A percentile compares a stretch with the other conserved stretches of the same genome.
phyloP scores from a whole-genome alignment of 2,888 invertebrate genomes.

The Thymelicus lineola region DNA sequence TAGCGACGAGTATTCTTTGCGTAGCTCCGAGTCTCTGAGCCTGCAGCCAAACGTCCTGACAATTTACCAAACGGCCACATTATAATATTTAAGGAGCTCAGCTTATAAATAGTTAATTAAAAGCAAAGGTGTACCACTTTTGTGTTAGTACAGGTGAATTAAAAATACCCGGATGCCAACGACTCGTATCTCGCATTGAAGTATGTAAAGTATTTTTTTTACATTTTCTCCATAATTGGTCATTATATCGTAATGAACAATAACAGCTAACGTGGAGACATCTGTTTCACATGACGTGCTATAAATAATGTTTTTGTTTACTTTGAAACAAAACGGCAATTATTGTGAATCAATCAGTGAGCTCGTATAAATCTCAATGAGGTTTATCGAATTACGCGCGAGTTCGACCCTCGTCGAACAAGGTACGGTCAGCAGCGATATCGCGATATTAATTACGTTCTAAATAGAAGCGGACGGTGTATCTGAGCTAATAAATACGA shows the following conservation, averaged over 20 bases:
- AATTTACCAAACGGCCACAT: slow-evolving; percentile 33
- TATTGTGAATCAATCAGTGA: slow-evolving; percentile 24
- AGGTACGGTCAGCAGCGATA: slow-evolving; percentile 14
- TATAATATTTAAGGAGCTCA: slow-evolving; percentile 26
- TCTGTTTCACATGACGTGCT: slow-evolving; percentile 24
- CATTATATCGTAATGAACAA: slow-evolving; percentile 38
- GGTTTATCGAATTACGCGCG: slow-evolving; percentile 28
- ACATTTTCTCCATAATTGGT: slow-evolving; percentile 35
- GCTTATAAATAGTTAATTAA: slow-evolving; percentile 37
- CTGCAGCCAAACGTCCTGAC: slow-evolving; percentile 15
- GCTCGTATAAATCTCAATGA: slow-evolving; percentile 3
- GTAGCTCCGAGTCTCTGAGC: slow-evolving; percentile 8
- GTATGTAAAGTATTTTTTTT: slow-evolving; percentile 33
- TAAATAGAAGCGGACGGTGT: slow-evolving; percentile 33
- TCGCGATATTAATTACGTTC: slow-evolving; percentile 40
- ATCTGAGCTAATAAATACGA: slow-evolving; percentile 44
- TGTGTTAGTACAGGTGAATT: slow-evolving; percentile 30
- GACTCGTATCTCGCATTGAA: slow-evolving; percentile 25
- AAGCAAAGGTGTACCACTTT: slow-evolving; percentile 31
- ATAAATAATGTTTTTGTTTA: slow-evolving; percentile 32
- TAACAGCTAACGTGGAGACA: slow-evolving; percentile 30
- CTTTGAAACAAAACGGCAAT: slow-evolving; percentile 15
- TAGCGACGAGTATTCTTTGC: slow-evolving; percentile 34
- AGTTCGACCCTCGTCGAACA: slow-evolving; percentile 20
- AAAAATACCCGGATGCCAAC: slow-evolving; percentile 26